Evolutionary conservation across 1,140 invertebrate species (phyloP), one percentile per base, ranked within the genome.

Genomic region (Drosophila biarmipes): DNA sequence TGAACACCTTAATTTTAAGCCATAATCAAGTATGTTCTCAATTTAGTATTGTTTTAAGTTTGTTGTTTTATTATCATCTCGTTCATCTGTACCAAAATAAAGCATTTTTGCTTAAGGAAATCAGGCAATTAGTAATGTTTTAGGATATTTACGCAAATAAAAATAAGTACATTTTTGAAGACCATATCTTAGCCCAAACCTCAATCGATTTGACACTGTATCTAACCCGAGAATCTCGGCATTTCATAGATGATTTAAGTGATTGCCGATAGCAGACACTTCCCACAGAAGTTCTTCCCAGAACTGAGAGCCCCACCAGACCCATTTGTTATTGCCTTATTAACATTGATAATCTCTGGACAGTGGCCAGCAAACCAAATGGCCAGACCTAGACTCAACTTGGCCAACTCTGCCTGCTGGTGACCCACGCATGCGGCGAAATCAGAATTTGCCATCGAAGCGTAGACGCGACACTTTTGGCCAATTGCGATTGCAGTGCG

Each of bases 311-410:
- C 57, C 63, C 63, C 40, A 12, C 42, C 63, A 63, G 37, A 54
- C 74, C 49, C 53, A 59, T 55, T 68, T 82, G 77, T 77, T 80
- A 86, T 86, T 81, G 81, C 73, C 78, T 87, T 86, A 86, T 86
- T 86, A 86, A 72, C 78, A 87, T 81, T 82, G 81, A 86, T 86
- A 86, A 86, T 86, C 81, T 86, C 82, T 85, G 81, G 81, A 81
- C 82, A 64, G 43, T 78, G 82, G 81, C 81, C 81, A 85, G 73
- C 81, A 78, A 85, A 62, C 64, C 59, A 51, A 61, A 61, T 55
- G 19, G 37, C 34, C 29, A 14, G 54, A 31, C 34, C 62, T 21
- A 56, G 43, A 42, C 53, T 43, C 38, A 49, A 49, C 46, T 49
- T 49, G 38, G 40, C 62, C 34, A 29, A 21, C 21, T 31, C 12